phyloP scores from a whole-genome alignment of 1,140 invertebrate genomes.

The Brachionus paranguensis region DNA sequence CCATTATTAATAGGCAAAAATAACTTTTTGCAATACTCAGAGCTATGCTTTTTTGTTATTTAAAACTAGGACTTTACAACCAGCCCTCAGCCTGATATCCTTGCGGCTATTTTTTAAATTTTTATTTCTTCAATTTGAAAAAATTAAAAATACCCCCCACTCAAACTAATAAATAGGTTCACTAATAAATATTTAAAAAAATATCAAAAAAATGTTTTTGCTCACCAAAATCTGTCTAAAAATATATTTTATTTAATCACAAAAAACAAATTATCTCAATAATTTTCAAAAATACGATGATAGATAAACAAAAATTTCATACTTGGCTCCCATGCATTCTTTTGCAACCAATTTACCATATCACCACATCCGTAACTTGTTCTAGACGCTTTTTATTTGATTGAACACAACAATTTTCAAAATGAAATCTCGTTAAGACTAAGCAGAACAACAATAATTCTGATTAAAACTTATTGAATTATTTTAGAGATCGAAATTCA shows the following conservation, averaged over 20 bases:
- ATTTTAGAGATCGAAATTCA: not conserved
- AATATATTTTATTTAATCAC: not conserved
- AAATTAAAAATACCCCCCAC: not conserved
- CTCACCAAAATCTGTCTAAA: not conserved
- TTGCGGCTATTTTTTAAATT: not conserved
- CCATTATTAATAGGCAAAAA: not conserved
- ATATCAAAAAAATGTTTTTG: not conserved
- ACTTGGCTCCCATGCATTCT: not conserved
- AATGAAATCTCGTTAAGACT: not conserved
- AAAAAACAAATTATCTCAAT: not conserved
- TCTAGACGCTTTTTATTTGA: not conserved
- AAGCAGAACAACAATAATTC: not conserved
- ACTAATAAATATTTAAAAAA: not conserved
- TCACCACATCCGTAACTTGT: not conserved
- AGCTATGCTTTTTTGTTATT: not conserved
- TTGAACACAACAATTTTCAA: not conserved
- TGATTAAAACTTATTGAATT: not conserved
- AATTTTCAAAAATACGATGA: not conserved
- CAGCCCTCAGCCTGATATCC: not conserved
- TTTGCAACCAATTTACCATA: not conserved
- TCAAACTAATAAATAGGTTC: not conserved
- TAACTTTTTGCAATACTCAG: not conserved
- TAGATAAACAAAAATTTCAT: not conserved
- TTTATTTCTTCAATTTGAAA: not conserved
- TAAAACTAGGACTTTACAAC: not conserved